Conservation (phyloP, 2,113 vertebrate genomes). For the Nettapus auritus region DNA sequence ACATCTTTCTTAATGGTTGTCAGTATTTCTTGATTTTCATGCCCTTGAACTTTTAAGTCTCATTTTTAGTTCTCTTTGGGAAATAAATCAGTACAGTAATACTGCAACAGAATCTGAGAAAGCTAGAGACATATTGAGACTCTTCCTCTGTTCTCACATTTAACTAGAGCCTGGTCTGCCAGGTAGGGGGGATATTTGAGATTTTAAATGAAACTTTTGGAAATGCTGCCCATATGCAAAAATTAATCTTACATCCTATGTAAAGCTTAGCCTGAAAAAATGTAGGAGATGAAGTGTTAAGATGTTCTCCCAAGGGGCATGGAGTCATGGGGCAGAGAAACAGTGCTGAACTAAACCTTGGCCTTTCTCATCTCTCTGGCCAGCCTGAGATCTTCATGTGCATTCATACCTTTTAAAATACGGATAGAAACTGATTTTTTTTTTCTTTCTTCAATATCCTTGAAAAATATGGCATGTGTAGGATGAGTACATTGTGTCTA, state of each 20-base stretch:
- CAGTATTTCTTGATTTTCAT: neutral
- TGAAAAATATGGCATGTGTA: neutral
- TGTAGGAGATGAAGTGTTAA: neutral
- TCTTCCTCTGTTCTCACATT: neutral
- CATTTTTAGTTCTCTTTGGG: neutral
- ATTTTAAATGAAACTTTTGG: neutral
- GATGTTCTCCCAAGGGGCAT: neutral
- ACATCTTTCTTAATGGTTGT: neutral
- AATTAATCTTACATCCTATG: neutral
- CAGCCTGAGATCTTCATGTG: neutral
- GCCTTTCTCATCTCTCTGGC: neutral
- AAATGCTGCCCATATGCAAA: neutral
- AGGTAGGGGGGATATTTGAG: neutral
- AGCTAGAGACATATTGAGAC: neutral
- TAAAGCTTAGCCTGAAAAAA: neutral
- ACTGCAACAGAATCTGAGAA: neutral
- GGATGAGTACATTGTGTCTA: neutral
- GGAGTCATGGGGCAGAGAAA: neutral
- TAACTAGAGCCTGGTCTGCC: neutral
- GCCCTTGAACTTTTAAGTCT: neutral
- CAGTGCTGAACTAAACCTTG: neutral
- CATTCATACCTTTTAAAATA: neutral
- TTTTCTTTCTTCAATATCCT: neutral
- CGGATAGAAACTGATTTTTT: neutral
- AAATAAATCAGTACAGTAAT: neutral